Conservation (phyloP, 2,797 vertebrate species). For the Spea hammondii region DNA sequence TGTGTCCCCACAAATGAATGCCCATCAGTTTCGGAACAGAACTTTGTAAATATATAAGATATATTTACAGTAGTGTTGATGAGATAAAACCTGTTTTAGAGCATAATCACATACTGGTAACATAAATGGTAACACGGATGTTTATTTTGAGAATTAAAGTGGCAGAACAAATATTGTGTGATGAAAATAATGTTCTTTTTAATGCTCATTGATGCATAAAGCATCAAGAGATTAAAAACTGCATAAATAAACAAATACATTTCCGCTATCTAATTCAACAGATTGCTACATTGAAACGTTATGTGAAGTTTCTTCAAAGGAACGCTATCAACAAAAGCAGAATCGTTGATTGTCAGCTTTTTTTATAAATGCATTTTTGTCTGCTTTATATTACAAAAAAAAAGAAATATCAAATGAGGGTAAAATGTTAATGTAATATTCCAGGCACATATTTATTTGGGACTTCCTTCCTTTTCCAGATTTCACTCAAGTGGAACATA, state of each 20-base stretch:
- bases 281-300: slow-evolving; percentile 60
- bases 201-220: slow-evolving; percentile 70
- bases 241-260: slow-evolving; percentile 55
- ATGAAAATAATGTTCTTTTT: slow-evolving; percentile 60
- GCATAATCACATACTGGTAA: slow-evolving; percentile 20
- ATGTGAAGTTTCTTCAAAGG: slow-evolving; percentile 48
- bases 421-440: slow-evolving; percentile 74
- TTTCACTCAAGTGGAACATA: slow-evolving; percentile 81
- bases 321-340: slow-evolving; percentile 49
- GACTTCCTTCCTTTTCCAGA: slow-evolving; percentile 81
- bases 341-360: slow-evolving; percentile 46
- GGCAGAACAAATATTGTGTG: slow-evolving; percentile 37
- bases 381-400: slow-evolving; percentile 18
- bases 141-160: slow-evolving; percentile 38
- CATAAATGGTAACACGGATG: slow-evolving; percentile 21
- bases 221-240: slow-evolving; percentile 63
- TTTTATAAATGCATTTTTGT: slow-evolving; percentile 44
- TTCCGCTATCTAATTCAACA: slow-evolving; percentile 55
- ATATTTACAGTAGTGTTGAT: slow-evolving; percentile 19
- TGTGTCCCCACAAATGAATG: too few species aligned
- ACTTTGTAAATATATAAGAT: neutral
- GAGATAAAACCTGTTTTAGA: slow-evolving; percentile 17
- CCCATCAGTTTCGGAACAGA: too few species aligned
- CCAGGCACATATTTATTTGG: slow-evolving; percentile 77
- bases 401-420: slow-evolving; percentile 62